Conservation (phyloP, 2,797 vertebrate species). For the Pseudopleuronectes americanus region DNA sequence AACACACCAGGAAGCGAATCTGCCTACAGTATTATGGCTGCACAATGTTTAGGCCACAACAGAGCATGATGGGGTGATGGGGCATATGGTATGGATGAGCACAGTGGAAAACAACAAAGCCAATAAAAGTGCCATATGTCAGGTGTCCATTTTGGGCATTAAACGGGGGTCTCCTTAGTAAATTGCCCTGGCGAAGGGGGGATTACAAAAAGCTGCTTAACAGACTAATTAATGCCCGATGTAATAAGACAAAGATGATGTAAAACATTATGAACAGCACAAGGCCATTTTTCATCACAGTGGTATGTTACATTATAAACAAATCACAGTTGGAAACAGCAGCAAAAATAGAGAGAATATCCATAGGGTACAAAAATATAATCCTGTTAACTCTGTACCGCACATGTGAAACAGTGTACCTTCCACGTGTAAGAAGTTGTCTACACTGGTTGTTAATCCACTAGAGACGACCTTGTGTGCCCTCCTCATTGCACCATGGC, state of each 20-base stretch:
- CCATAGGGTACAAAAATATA: neutral
- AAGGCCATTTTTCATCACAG: neutral
- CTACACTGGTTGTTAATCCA: neutral
- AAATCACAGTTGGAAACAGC: neutral
- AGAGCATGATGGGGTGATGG: constrained; percentile 12
- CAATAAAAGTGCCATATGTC: constrained; percentile 76
- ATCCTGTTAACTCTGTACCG: constrained; percentile 13
- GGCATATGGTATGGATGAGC: constrained; percentile 53
- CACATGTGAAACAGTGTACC: constrained; percentile 21
- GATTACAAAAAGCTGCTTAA: constrained; percentile 77
- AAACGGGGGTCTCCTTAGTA: constrained; percentile 62
- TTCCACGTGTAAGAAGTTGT: constrained; percentile 4
- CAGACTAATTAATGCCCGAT: constrained; percentile 59
- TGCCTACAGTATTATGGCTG: neutral
- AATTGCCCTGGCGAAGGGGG: constrained; percentile 47
- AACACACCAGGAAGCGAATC: constrained; percentile 25
- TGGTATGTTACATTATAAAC: neutral
- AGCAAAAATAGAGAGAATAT: constrained; percentile 1
- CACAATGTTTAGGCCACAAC: neutral
- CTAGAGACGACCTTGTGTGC: neutral
- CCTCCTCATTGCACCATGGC: neutral
- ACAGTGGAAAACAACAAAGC: constrained; percentile 61
- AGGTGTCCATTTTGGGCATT: constrained; percentile 48
- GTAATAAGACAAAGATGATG: constrained; percentile 25
- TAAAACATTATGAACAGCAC: constrained; percentile 25